A percentile compares a stretch with the other conserved stretches of the same genome.
Evolutionary conservation across 1,140 invertebrate genomes (phyloP).

Genomic region (Drosophila erecta): DNA sequence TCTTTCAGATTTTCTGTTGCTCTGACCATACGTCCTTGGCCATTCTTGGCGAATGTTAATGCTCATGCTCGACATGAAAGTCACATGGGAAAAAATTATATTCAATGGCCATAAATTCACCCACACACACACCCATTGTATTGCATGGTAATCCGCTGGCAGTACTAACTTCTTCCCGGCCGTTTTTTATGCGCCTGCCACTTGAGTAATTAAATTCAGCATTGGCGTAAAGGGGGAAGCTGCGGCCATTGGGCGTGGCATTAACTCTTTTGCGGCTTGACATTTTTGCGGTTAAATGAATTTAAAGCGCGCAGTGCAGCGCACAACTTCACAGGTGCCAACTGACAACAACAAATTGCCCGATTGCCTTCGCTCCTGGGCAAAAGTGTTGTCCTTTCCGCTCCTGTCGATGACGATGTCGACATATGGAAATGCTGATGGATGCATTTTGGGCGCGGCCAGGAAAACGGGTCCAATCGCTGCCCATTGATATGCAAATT

Average conservation of each 20-base stretch:
- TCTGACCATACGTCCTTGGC: neutral
- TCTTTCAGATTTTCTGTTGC: constrained; percentile 6
- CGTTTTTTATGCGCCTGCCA: constrained; percentile 47
- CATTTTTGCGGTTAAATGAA: constrained; percentile 82
- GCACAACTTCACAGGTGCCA: constrained; percentile 69
- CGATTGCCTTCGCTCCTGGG: constrained; percentile 46
- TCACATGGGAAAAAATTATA: constrained; percentile 38
- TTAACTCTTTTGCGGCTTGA: constrained; percentile 80
- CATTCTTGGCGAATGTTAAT: neutral
- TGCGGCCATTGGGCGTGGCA: constrained; percentile 64
- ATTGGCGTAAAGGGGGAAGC: constrained; percentile 12
- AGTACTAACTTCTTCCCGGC: constrained; percentile 29
- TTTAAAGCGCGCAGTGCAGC: constrained; percentile 68
- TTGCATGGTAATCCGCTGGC: neutral
- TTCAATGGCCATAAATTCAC: constrained; percentile 53
- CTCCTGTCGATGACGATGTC: constrained; percentile 52
- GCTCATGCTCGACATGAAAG: constrained; percentile 26
- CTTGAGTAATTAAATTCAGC: constrained; percentile 82
- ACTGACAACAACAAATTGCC: constrained; percentile 81
- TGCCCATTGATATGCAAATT: constrained; percentile 79
- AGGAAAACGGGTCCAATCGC: constrained; percentile 50
- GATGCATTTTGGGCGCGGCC: constrained; percentile 43
- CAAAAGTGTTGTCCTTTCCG: constrained; percentile 25
- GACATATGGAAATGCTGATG: constrained; percentile 79
- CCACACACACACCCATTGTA: neutral